Percentiles rank a stretch among this genome's conserved stretches.
Conservation (phyloP, 2,113 vertebrate species). For the Phycodurus eques region DNA sequence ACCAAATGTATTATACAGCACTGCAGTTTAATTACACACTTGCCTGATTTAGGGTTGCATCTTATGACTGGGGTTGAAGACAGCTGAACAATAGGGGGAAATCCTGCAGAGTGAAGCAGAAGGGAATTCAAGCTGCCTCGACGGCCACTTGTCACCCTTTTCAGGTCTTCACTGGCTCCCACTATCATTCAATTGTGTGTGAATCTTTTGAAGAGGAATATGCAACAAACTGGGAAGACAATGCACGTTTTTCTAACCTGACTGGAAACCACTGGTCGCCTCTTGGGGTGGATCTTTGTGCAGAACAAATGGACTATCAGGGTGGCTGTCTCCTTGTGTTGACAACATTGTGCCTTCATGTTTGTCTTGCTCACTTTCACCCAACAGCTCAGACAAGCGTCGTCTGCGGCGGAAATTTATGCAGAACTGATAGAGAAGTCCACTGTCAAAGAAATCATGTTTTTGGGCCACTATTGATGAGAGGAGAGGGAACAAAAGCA, state of each 20-base stretch:
- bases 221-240: background rate
- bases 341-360: constrained; percentile 13
- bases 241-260: constrained; percentile 57
- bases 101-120: constrained; percentile 57
- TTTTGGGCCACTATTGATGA: constrained; percentile 69
- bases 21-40: constrained; percentile 21
- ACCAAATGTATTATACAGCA: background rate
- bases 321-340: constrained; percentile 57
- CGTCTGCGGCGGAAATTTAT: constrained; percentile 79
- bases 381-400: constrained; percentile 76
- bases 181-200: constrained; percentile 44
- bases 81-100: constrained; percentile 49
- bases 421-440: constrained; percentile 82
- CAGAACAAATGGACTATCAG: constrained; percentile 76
- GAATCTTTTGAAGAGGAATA: background rate
- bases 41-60: constrained; percentile 85
- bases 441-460: constrained; percentile 81
- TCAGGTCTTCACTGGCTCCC: constrained; percentile 70
- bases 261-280: constrained; percentile 72
- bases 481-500: constrained; percentile 5
- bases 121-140: constrained; percentile 72
- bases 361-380: constrained; percentile 56
- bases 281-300: constrained; percentile 67
- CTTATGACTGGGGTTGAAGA: constrained; percentile 56
- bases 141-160: constrained; percentile 57